Conservation (phyloP, 2,113 vertebrate genomes). For the Gnathonemus echidnorhynchus region DNA sequence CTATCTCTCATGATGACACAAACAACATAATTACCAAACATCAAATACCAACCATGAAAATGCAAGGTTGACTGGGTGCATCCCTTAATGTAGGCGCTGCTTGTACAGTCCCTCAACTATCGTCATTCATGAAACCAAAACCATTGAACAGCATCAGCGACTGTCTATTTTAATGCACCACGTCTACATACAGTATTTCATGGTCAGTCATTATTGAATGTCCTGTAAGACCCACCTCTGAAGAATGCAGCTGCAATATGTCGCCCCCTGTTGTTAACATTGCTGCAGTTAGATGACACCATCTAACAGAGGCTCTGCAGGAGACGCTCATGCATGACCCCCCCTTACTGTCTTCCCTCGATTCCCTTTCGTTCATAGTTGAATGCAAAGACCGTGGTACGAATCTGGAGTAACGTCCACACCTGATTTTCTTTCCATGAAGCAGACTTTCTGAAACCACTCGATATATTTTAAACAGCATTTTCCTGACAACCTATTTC, state of each 20-base stretch:
- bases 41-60: not conserved
- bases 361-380: not conserved
- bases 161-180: not conserved
- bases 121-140: not conserved
- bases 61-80: not conserved
- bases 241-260: not conserved
- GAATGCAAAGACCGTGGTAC: not conserved
- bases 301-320: not conserved
- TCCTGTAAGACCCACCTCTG: not conserved
- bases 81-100: not conserved
- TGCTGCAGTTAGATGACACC: not conserved
- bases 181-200: not conserved
- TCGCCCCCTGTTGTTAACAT: not conserved
- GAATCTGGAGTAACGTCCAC: not conserved
- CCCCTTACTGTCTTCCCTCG: not conserved
- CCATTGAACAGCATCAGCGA: not conserved
- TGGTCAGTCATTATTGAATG: not conserved
- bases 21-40: not conserved
- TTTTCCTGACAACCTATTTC: not conserved
- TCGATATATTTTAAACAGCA: not conserved
- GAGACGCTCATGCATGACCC: not conserved
- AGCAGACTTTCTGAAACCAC: not conserved
- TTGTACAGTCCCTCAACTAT: not conserved
- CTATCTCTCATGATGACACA: not conserved
- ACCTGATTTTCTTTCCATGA: not conserved